Evolutionary conservation across 2,113 vertebrate genomes (phyloP).

Genomic region (Fulica atra): DNA sequence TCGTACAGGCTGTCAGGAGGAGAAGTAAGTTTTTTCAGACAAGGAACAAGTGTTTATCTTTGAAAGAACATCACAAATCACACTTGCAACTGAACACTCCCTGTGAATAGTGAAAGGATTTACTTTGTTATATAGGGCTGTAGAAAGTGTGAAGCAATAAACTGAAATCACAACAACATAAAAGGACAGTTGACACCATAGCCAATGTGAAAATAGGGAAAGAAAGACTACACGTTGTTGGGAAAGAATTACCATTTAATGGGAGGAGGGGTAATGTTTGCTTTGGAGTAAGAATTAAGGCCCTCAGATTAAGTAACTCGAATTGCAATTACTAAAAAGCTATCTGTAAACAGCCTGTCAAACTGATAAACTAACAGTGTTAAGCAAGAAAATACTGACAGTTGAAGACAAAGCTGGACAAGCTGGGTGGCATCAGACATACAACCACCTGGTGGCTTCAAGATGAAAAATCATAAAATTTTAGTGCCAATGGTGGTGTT

Average conservation of each 20-base stretch:
- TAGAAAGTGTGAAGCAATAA: neutral
- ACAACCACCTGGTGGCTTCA: neutral
- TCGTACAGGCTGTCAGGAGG: fast-evolving
- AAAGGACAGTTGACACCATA: neutral
- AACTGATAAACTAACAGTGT: neutral
- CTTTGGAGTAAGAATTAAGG: neutral
- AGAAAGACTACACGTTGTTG: neutral
- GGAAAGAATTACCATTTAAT: neutral
- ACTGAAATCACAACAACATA: neutral
- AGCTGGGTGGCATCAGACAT: neutral
- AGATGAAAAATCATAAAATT: neutral
- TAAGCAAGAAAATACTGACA: neutral
- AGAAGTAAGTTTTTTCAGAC: neutral
- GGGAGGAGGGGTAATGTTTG: neutral
- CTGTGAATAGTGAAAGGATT: neutral
- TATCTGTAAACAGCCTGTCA: neutral
- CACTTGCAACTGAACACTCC: neutral
- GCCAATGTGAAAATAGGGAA: neutral
- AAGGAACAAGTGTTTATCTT: neutral
- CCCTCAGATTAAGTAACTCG: neutral
- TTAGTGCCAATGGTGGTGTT: fast-evolving
- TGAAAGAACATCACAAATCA: neutral
- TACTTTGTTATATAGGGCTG: neutral
- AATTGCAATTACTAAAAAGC: neutral
- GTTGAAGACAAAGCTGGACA: neutral